Evolutionary conservation across 2,113 vertebrate species (phyloP), one percentile per base, ranked within the genome.

Genomic region (Callipepla squamata): DNA sequence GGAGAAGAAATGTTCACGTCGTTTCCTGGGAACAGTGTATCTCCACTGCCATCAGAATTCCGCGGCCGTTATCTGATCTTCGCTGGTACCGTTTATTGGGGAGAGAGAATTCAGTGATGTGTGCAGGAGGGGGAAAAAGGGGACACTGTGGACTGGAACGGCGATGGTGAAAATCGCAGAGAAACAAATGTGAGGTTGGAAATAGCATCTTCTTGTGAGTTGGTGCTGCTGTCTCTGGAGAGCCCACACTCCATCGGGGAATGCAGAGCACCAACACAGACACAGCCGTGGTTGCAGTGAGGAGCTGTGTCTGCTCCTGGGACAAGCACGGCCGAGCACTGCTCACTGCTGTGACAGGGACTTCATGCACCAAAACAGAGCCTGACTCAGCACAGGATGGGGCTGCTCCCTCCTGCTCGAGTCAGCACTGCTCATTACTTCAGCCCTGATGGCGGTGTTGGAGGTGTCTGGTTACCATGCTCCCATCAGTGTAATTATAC

Each of bases 71-170:
- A n/a, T 10, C 45, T 51, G n/a, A 36, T 84, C 47, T 78, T 55
- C 30, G 14, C 55, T 65, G 62, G 50, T 40, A 34, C n/a, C 23
- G 2, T 79, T 86, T 55, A 74, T 36, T 66, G 51, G 81, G 47
- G 55, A 17, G 85, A 50, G 22, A 80, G 51, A 36, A 42, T 61
- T 45, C 4, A 6, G 21, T 36, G 14, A 40, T 77, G 20, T n/a
- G 32, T 76, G 77, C 36, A 66, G 70, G 83, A 81, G 79, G 70
- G 75, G 81, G 84, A n/a, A 47, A 88, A 40, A 44, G 51, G 28
- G 26, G 16, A 30, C 8, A 17, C 26, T 14, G 50, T 30, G 16
- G 26, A 10, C 51, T 28, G 67, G 72, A 28, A 72, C 4, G 34
- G 18, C 76, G 82, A 32, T 69, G 28, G 11, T 32, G 32, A 25